Evolutionary conservation across 2,888 invertebrate genomes (phyloP), one percentile per base, ranked within the genome.

Genomic region (Drosophila limbata): DNA sequence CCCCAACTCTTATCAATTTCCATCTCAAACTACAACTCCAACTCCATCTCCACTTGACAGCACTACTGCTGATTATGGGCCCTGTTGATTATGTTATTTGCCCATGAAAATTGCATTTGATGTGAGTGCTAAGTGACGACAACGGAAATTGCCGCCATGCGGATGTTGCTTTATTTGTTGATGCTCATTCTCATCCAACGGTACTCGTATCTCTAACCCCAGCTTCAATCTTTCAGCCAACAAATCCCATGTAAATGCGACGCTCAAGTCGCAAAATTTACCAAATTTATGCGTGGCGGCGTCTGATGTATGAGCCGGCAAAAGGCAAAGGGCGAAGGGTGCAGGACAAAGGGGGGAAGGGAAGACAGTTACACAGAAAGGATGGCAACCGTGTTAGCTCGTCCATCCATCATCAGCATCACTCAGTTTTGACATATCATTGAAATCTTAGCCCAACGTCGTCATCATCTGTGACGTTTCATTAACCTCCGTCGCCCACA

Each of bases 381-480:
- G 66, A 61, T 62, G 59, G 66, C 56, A 67, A 56, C 33, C 57
- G 52, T 56, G 66, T 57, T 67, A 25, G 59, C 33, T 73, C 73
- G 70, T 72, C 81, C 79, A 90, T 90, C 81, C 90, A 90, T 90
- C 91, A 91, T 82, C 73, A 69, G 88, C 85, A 84, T 90, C 90
- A 87, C 84, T 88, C 90, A 87, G 90, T 88, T 87, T 86, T 90
- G 91, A 90, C 90, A 88, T 90, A 90, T 91, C 90, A 83, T 77
- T 89, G 86, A 83, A 86, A 83, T 83, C 89, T 79, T 83, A 69
- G 73, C 73, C 69, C 68, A 76, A 68, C 87, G 70, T 73, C 82
- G 78, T 77, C 86, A 81, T 84, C 83, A 86, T 81, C 89, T 86
- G 83, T 88, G 90, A 90, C 89, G 84, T 90, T 91, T 91, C 90